These are phyloP conservation scores for Geophilus truncorum DNA, from an alignment of 2,888 invertebrate genomes.

Conservation along the genomic window DNA sequence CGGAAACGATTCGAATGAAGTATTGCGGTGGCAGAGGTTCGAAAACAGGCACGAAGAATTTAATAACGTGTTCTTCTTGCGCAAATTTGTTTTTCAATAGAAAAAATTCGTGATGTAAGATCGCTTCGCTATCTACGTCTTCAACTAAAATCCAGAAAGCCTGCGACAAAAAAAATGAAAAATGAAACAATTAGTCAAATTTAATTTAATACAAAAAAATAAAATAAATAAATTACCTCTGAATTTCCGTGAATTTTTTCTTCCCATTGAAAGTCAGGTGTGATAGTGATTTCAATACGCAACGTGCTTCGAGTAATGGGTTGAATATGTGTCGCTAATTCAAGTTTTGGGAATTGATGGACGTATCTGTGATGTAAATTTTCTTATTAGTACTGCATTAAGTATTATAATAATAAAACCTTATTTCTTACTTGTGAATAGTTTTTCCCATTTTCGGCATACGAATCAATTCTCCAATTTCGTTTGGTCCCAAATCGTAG, in stretches of 20 bases:
- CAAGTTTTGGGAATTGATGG: conserved; percentile 94
- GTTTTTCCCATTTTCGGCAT: conserved; percentile 90
- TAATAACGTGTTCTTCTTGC: conserved; percentile 89
- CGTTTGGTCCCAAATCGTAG: conserved; percentile 93
- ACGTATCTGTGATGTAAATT: conserved; percentile 56
- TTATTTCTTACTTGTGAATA: conserved; percentile 64
- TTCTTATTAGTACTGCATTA: background rate
- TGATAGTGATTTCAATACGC: conserved; percentile 91
- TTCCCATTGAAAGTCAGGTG: conserved; percentile 99
- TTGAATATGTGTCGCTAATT: conserved; percentile 93
- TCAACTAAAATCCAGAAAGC: conserved; percentile 62
- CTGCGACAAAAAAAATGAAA: conserved; percentile 40
- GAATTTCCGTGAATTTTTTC: conserved; percentile 75
- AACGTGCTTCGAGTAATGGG: conserved; percentile 87
- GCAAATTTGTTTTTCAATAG: conserved; percentile 91
- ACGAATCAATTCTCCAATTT: conserved; percentile 89
- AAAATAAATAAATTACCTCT: conserved; percentile 47
- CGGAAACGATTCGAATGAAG: conserved; percentile 65
- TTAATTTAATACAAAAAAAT: background rate
- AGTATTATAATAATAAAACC: background rate
- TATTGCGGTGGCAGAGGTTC: conserved; percentile 98
- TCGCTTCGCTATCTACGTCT: conserved; percentile 58
- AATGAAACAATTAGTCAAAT: background rate
- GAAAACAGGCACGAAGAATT: conserved; percentile 97
- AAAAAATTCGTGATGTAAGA: conserved; percentile 94